phyloP scores from a whole-genome alignment of 2,888 invertebrate genomes.

The Villa cingulata region DNA sequence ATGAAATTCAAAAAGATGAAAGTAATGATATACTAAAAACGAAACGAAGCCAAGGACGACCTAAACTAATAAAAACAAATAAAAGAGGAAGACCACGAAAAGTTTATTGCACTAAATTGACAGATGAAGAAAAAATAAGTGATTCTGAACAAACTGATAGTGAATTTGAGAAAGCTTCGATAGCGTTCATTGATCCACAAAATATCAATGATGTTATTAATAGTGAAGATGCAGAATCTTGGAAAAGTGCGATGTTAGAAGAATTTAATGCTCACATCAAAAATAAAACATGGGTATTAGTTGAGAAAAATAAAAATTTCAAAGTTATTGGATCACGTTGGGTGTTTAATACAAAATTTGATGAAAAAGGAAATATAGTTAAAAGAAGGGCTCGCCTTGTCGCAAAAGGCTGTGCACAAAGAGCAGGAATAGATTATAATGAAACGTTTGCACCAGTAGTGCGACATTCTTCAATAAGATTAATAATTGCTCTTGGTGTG shows the following conservation, averaged over 20 bases:
- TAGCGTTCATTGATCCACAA: no score
- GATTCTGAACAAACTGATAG: no score
- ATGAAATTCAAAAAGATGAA: no score
- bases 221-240: background rate
- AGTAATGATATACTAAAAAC: no score
- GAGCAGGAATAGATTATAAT: background rate
- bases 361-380: background rate
- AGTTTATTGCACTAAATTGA: no score
- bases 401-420: background rate
- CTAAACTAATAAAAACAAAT: no score
- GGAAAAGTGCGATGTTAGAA: background rate
- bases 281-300: constrained; percentile 11
- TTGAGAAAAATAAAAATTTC: constrained; percentile 7
- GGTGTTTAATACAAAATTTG: background rate
- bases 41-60: no score
- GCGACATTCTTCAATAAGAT: background rate
- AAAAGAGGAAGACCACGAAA: no score
- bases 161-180: no score
- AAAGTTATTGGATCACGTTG: background rate
- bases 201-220: no score
- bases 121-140: no score
- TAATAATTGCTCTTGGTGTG: background rate
- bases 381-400: background rate
- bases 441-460: constrained; percentile 2
- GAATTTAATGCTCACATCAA: constrained; percentile 12